phyloP scores from a whole-genome alignment of 2,888 invertebrate genomes.

The Stegana nigrithorax region DNA sequence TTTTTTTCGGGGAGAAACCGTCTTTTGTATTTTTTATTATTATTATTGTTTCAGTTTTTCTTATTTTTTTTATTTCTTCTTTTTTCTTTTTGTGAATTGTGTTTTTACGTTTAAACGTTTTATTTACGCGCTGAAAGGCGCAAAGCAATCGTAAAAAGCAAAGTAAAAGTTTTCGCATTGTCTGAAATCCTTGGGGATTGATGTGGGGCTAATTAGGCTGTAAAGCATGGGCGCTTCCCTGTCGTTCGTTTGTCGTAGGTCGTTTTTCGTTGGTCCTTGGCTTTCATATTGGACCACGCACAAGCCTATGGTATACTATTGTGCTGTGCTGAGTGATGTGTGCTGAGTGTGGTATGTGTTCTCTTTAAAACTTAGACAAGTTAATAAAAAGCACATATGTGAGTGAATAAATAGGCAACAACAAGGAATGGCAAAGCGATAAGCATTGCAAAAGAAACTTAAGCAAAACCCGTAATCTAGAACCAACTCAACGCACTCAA shows the following conservation, averaged over 20 bases:
- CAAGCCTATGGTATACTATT: not conserved
- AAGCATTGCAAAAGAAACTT: too few relatives aligned
- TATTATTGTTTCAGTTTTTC: not conserved
- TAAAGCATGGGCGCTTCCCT: too few relatives aligned
- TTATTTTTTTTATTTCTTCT: not conserved
- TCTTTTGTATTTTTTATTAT: not conserved
- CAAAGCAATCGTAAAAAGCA: conserved; percentile 1
- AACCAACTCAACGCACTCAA: too few relatives aligned
- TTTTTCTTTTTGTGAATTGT: not conserved
- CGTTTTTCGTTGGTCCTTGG: too few relatives aligned
- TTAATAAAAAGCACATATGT: too few relatives aligned
- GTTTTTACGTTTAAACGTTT: conserved; percentile 8
- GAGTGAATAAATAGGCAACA: too few relatives aligned
- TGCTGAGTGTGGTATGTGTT: not conserved
- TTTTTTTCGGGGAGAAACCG: not conserved
- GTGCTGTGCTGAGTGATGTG: not conserved
- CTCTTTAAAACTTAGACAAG: too few relatives aligned
- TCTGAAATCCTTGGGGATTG: not conserved
- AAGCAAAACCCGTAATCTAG: too few relatives aligned
- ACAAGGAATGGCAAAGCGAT: too few relatives aligned
- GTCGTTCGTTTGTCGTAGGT: too few relatives aligned
- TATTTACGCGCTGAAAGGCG: conserved; percentile 11
- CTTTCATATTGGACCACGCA: too few relatives aligned
- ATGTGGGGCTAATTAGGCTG: not conserved
- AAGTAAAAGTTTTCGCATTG: conserved; percentile 4